Evolutionary conservation across 2,888 invertebrate species (phyloP).

Genomic region (Tethea ocularis): DNA sequence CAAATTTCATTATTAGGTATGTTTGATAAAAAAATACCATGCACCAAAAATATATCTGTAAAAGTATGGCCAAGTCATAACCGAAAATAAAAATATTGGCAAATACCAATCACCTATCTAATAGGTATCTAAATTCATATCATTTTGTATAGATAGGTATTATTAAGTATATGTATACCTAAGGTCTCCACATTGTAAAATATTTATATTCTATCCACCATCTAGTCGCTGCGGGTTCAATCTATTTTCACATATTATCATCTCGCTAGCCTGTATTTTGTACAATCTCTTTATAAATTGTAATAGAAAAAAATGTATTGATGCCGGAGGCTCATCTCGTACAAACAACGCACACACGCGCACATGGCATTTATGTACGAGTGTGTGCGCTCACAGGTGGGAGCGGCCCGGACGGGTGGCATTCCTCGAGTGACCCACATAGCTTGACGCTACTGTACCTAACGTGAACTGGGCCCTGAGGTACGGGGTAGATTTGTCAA

Average conservation of each 20-base stretch:
- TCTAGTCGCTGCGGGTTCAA: not conserved
- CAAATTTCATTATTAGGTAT: no score
- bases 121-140: no score
- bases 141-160: no score
- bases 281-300: constrained; percentile 3
- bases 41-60: no score
- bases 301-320: constrained; percentile 13
- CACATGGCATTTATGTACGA: constrained; percentile 18
- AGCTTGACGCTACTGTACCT: constrained; percentile 42
- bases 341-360: constrained; percentile 24
- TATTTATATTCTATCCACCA: not conserved
- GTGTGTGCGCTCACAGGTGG: constrained; percentile 58
- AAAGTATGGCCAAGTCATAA: no score
- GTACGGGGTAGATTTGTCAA: not conserved
- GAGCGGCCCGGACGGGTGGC: constrained; percentile 74
- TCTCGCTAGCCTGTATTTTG: constrained; percentile 6
- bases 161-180: no score
- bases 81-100: no score
- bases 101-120: no score
- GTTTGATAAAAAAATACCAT: no score
- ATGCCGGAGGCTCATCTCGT: constrained; percentile 20
- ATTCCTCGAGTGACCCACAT: constrained; percentile 80
- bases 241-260: constrained; percentile 6
- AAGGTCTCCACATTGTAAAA: not conserved
- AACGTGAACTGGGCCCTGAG: constrained; percentile 30